Base-by-base conservation (phyloP, 2,113 vertebrate species). In the Otocyon megalotis region DNA sequence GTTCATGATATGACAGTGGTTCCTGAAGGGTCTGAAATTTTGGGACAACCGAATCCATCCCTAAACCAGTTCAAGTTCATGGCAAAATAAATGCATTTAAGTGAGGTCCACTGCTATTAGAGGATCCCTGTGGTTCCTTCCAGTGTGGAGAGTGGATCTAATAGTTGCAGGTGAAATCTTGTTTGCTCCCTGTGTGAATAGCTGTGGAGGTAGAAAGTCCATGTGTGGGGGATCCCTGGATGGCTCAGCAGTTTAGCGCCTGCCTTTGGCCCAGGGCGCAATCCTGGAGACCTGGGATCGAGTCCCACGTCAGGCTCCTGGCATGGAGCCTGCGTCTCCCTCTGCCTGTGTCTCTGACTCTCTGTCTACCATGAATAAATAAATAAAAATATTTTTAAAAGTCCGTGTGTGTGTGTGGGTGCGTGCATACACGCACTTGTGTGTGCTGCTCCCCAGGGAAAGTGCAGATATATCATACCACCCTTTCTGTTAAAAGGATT, bases 401-500 rank as follows among this genome's bases (percentile, higher is more conserved):
- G 43, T 37, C 9, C 43, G 0, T 35, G 17, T 48, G 30, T 19
- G 28, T 30, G 3, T 3, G 11, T 3, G 20, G 2, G 30, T 0
- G 3, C 13, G 5, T 10, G 0, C 19, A 43, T 7, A 43, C 7
- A 4, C 43, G 43, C 43, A 43, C 43, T 43, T 43, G 43, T 43
- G 6, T 43, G 3, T 1, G 5, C 67, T 79, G 9, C n/a, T 72
- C 26, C 22, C 37, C 43, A 22, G 15, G 5, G 15, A 14, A 82
- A 65, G 63, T 88, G 30, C 30, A 35, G 2, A 30, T 90, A 5
- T 74, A 4, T 76, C 54, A 54, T 62, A 53, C 12, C 22, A 67
- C 5, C 26, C 35, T 93, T 82, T 91, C 58, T 86, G 53, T 56
- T 74, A 80, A 92, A 93, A 83, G 35, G 26, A 69, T 69, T 87